These are phyloP conservation scores for Aphelinus atriplicis DNA, from an alignment of 1,140 invertebrate species.

Conservation along the genomic window DNA sequence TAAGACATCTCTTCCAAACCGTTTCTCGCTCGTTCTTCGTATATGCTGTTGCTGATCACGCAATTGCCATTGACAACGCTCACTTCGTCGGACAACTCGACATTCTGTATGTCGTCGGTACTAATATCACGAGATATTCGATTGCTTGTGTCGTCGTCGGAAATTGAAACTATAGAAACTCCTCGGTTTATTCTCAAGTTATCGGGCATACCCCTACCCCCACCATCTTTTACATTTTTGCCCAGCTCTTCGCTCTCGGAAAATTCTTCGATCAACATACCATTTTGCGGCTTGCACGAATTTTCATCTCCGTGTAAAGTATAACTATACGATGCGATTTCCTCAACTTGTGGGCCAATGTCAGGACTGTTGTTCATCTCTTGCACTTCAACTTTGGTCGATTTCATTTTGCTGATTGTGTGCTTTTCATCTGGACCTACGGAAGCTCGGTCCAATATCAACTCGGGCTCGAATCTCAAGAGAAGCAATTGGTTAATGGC, in stretches of 20 bases:
- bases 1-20: conserved; percentile 44
- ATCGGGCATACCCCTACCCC: neutral
- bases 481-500: too few species aligned
- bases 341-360: conserved; percentile 67
- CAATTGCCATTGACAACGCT: conserved; percentile 42
- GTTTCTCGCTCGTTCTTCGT: conserved; percentile 41
- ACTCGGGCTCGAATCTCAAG: too few species aligned
- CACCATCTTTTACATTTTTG: conserved; percentile 44
- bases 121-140: conserved; percentile 71
- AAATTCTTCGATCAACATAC: conserved; percentile 68
- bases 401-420: conserved; percentile 73
- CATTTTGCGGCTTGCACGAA: conserved; percentile 58
- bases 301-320: conserved; percentile 56
- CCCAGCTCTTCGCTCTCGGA: conserved; percentile 68
- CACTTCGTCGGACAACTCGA: conserved; percentile 49
- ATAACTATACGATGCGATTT: conserved; percentile 71
- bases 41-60: conserved; percentile 42
- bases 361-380: conserved; percentile 58
- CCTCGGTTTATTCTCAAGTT: conserved; percentile 63
- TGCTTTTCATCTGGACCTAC: conserved; percentile 74
- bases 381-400: conserved; percentile 70
- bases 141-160: conserved; percentile 72
- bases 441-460: conserved; percentile 47
- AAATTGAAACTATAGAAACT: conserved; percentile 73
- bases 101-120: conserved; percentile 63